Base-by-base conservation (phyloP, 1,140 invertebrate genomes). In the Cyclargus thomasi region DNA sequence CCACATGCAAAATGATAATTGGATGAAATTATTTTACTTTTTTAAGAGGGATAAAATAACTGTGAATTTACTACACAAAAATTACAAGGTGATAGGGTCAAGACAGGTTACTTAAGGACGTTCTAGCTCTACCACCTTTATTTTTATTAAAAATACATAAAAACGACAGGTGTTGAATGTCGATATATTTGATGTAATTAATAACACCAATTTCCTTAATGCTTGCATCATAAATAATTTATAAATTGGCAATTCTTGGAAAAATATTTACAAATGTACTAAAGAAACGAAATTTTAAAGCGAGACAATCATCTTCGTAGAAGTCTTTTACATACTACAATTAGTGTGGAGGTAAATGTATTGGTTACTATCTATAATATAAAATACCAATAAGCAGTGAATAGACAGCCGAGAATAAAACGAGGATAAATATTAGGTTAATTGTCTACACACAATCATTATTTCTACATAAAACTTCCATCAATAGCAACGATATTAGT, bases 361-460 rank as follows among this genome's bases (percentile, higher is more conserved):
- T 29, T 11, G 10, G 39, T 47, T 11, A 47, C 39, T 16, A 47
- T 14, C n/a, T n/a, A n/a, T 47, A 16, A 14, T 16, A 29, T 29
- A 4, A 29, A 47, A 1, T 47, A 14, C 10, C 10, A 47, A 8
- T 7, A 47, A 47, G 1, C 39, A 14, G 11, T 47, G 39, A 7
- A 47, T 47, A 47, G 39, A 47, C 39, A 8, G 39, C 39, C 39
- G 39, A 47, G 39, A 47, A 47, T 47, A 47, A 47, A 47, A 47
- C 39, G 39, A 47, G 39, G 39, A 47, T 47, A 47, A 47, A 47
- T 47, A 47, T 47, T 47, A 47, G 39, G 39, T 47, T 47, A 47
- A 47, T 47, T 47, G 39, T 47, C 39, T 47, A 47, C 39, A 47
- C 8, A 47, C 39, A 47, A 16, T 47, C 39, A 47, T 47, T 47